These are phyloP conservation scores for Procavia capensis DNA, from an alignment of 2,113 vertebrate genomes.

Conservation along the genomic window DNA sequence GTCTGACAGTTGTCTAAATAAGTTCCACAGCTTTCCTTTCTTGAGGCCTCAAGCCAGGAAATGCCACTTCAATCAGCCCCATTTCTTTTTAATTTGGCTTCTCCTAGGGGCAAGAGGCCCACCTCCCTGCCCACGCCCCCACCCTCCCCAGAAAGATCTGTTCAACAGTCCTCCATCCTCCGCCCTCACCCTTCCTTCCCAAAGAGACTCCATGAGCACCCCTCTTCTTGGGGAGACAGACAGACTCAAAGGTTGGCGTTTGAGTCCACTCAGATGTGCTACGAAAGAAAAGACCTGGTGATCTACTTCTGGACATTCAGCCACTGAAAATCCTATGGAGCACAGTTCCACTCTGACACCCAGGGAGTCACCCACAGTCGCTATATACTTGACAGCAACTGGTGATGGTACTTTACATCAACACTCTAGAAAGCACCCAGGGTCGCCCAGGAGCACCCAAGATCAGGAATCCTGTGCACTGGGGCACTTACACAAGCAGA, in stretches of 20 bases:
- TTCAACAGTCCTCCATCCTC: background rate
- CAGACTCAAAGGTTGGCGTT: background rate
- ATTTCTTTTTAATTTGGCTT: background rate
- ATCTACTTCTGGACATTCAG: background rate
- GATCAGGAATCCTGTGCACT: background rate
- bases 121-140: background rate
- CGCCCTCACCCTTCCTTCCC: accelerated
- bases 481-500: background rate
- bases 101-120: background rate
- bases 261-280: background rate
- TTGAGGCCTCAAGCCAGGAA: constrained; percentile 43
- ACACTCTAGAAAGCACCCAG: no score
- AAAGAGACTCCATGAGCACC: background rate
- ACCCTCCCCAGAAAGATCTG: background rate
- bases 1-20: constrained; percentile 23
- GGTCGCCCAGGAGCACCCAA: background rate
- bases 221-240: background rate
- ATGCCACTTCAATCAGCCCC: background rate
- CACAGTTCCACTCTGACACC: background rate
- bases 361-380: background rate
- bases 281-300: background rate
- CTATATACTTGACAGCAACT: background rate
- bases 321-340: background rate
- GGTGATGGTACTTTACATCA: background rate
- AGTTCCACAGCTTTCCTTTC: background rate